These are phyloP conservation scores for Drosophila helvetica DNA, from an alignment of 2,888 invertebrate species.

Conservation along the genomic window DNA sequence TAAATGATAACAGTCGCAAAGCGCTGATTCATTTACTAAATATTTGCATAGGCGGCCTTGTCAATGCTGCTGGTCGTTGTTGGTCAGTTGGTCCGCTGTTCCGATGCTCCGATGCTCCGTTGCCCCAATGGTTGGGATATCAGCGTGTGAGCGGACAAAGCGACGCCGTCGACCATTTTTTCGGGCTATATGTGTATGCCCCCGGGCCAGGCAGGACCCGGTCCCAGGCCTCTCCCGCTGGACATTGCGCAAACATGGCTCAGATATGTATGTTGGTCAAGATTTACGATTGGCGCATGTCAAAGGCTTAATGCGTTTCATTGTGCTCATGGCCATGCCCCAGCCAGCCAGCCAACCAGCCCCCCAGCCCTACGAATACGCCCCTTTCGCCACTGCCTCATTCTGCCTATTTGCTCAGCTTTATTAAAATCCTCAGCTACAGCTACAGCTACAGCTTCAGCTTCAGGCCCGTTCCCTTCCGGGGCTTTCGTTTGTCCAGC, in stretches of 20 bases:
- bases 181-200: conserved; percentile 30
- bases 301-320: conserved; percentile 74
- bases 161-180: conserved; percentile 58
- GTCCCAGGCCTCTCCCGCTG: conserved; percentile 5
- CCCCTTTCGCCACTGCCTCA: conserved; percentile 19
- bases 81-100: not conserved
- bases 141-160: conserved; percentile 69
- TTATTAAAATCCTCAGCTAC: conserved; percentile 59
- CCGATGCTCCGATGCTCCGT: not conserved
- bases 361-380: conserved; percentile 15
- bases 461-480: not conserved
- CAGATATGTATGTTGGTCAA: conserved; percentile 80
- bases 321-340: not conserved
- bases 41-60: conserved; percentile 82
- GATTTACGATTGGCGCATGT: conserved; percentile 81
- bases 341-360: not conserved
- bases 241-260: conserved; percentile 70
- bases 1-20: conserved; percentile 80
- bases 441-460: not conserved
- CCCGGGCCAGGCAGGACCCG: conserved; percentile 1
- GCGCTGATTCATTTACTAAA: conserved; percentile 83
- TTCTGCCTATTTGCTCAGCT: conserved; percentile 65
- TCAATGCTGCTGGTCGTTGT: conserved; percentile 61
- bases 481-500: conserved; percentile 33
- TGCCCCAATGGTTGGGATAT: too few relatives aligned